Evolutionary conservation across 2,113 vertebrate genomes (phyloP).

Genomic region (Campylomormyrus tamandua): DNA sequence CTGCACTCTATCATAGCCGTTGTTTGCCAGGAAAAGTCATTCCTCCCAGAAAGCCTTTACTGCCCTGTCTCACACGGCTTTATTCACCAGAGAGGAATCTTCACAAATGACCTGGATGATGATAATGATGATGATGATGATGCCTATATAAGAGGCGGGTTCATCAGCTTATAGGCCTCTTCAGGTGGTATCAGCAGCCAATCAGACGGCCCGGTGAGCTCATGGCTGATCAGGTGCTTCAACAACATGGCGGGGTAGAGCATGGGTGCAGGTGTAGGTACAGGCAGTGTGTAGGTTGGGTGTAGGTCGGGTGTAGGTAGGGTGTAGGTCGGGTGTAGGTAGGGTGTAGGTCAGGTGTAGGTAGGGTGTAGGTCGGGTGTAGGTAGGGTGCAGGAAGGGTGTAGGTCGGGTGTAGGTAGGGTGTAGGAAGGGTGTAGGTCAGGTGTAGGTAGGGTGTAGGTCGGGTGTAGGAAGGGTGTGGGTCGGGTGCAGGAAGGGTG

Average conservation of each 20-base stretch:
- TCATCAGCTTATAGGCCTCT: neutral
- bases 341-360: no score
- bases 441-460: no score
- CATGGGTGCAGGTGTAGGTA: no score
- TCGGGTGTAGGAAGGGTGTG: no score
- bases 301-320: no score
- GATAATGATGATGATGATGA: neutral
- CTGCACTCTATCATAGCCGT: neutral
- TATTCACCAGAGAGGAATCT: neutral
- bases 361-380: no score
- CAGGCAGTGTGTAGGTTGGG: no score
- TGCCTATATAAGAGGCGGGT: neutral
- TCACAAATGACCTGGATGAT: neutral
- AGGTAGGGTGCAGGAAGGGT: no score
- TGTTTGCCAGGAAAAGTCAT: neutral
- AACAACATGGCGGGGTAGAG: neutral
- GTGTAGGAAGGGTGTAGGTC: no score
- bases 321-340: no score
- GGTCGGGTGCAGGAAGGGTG: no score
- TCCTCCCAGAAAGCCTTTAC: neutral
- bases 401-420: no score
- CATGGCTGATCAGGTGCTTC: neutral
- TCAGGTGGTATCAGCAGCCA: neutral
- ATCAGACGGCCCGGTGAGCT: neutral
- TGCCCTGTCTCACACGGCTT: neutral